These are phyloP conservation scores for Calliopsis andreniformis DNA, from an alignment of 1,140 invertebrate genomes.

Conservation along the genomic window DNA sequence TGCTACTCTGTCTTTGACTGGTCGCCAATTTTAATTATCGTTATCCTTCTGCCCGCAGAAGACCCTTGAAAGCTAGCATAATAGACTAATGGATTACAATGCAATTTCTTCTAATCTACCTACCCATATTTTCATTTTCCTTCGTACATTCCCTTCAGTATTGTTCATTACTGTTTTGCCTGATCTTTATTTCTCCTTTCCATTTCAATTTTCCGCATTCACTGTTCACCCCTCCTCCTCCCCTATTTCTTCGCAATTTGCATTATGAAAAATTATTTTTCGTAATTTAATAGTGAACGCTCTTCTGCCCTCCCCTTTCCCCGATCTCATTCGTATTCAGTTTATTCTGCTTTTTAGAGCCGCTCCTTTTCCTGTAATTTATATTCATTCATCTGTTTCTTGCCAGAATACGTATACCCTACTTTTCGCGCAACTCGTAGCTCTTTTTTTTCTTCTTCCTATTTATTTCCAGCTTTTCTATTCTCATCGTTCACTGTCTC, in stretches of 20 bases:
- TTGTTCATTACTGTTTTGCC: background rate
- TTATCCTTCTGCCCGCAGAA: background rate
- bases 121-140: background rate
- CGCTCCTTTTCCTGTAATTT: background rate
- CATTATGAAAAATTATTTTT: background rate
- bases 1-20: background rate
- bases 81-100: background rate
- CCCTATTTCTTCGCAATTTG: too few relatives aligned
- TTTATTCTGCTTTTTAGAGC: background rate
- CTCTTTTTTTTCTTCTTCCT: too few relatives aligned
- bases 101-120: conserved; percentile 20
- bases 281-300: background rate
- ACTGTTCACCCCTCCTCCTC: background rate
- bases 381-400: background rate
- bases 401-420: too few relatives aligned
- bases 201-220: background rate
- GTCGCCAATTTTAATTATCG: conserved; percentile 5
- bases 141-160: background rate
- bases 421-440: too few relatives aligned
- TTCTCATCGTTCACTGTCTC: background rate
- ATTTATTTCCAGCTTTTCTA: background rate
- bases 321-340: background rate
- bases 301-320: background rate
- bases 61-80: background rate
- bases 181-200: background rate